Base-by-base conservation (phyloP, 2,888 invertebrate genomes). In the Romanomermis culicivorax region DNA sequence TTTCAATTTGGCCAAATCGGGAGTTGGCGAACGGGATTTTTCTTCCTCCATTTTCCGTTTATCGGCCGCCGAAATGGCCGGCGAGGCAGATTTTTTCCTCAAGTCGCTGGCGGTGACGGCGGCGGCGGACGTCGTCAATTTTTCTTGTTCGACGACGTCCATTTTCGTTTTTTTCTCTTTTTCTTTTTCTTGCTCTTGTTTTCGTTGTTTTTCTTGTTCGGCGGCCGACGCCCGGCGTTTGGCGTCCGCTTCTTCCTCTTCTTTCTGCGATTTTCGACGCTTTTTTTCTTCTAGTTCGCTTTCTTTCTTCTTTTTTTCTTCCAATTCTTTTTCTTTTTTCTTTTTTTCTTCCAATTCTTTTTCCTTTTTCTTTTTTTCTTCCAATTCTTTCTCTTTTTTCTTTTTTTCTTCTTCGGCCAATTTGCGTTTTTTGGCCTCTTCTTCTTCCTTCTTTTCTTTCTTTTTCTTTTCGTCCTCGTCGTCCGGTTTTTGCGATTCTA, bases 161-260 rank as follows among this genome's bases (percentile, higher is more conserved):
- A n/a, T 26, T 51, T 30, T 29, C 4, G 7, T 24, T 26, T 20
- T 23, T 7, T 25, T 47, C 42, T n/a, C 52, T 52, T 42, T 43
- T n/a, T 43, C 30, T 4, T 45, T 20, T 29, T 29, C 42, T 52
- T 42, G 7, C n/a, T 42, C 42, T 52, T 52, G 42, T 52, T 47
- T 4, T 4, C 47, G 7, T n/a, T n/a, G 7, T 47, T n/a, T 24
- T 47, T 47, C 20, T 47, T 20, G 7, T 47, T 36, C 36, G 36
- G 11, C 47, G 17, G 17, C 20, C 23, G 30, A 20, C 42, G 42
- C 24, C 26, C 51, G 7, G 20, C 20, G 7, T 51, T 51, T 27
- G 4, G 7, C 23, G n/a, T 47, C 47, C 20, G 17, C 4, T n/a
- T 47, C 23, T 47, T 20, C 47, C n/a, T 47, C 23, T 20, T 47